Evolutionary conservation across 2,888 invertebrate genomes (phyloP).

Genomic region (Rhogogaster chlorosoma): DNA sequence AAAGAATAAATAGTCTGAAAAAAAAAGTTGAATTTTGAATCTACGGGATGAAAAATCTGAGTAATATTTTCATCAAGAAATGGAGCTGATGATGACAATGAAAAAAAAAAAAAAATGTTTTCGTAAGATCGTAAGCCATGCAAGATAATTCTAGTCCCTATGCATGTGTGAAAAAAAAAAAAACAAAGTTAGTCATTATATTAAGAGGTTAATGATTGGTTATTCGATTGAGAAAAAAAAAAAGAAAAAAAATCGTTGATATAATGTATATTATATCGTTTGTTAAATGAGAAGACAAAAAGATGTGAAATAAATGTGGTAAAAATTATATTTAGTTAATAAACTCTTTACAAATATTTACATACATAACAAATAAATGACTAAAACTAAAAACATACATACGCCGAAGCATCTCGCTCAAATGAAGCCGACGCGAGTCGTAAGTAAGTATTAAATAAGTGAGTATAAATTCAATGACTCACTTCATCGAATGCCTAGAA

Average conservation of each 20-base stretch:
- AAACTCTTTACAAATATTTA: constrained; percentile 76
- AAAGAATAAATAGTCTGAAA: constrained; percentile 3
- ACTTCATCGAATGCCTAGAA: constrained; percentile 42
- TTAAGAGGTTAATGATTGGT: not conserved
- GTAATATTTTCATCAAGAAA: no score
- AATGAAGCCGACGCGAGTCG: no score
- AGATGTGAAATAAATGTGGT: constrained; percentile 44
- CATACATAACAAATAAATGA: constrained; percentile 58
- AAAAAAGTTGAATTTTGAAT: no score
- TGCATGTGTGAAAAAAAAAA: not conserved
- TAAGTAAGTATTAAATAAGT: no score
- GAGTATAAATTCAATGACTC: constrained; percentile 9
- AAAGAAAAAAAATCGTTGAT: not conserved
- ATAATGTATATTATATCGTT: not conserved
- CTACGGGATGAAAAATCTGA: not conserved
- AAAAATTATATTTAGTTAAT: constrained; percentile 71
- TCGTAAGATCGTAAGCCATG: no score
- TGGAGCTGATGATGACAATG: no score
- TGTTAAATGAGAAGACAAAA: constrained; percentile 15
- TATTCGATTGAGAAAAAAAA: not conserved
- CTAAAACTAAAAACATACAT: constrained; percentile 19
- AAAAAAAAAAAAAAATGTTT: no score
- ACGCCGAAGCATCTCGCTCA: not conserved
- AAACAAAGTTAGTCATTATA: constrained; percentile 37
- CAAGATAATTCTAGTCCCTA: not conserved